Evolutionary conservation across 2,797 vertebrate genomes (phyloP), one percentile per base, ranked within the genome.

Genomic region (Clarias laeviceps): DNA sequence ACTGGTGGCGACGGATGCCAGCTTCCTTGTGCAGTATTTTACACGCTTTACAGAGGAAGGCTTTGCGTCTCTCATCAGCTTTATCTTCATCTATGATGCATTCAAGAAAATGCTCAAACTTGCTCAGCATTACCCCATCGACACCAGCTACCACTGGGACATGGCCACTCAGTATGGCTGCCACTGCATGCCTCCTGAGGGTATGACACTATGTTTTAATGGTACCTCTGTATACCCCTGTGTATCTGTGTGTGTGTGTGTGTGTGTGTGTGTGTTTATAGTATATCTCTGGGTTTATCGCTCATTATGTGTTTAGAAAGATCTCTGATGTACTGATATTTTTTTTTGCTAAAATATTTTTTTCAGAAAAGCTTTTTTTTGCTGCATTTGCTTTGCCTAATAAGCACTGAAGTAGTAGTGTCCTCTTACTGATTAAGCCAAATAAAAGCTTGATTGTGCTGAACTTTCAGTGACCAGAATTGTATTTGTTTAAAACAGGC

Each of bases 21-120:
- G 98, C 92, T 99, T 98, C 93, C 94, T 99, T 90, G 97, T 99
- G 87, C 97, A 99, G 91, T 99, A 99, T 89, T 99, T 99, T 90
- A 99, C 98, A 0, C 97, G 98, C 0, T 99, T 99, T 94, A 99
- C 97, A 0, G 98, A 99, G 87, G 98, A 99, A 85, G 98, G 98
- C 0, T 99, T 99, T 90, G 98, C 98, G 0, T 96, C 98, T 5
- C 95, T 99, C 24, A 99, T 99, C 92, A 99, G 98, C 94, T 99
- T 99, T 95, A 99, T 99, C 93, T 99, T 99, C 91, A 99, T 99
- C 90, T 99, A 99, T 0, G 98, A 99, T 45, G 96, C 98, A 59
- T 99, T 99, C 91, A 99, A 99, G 91, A 99, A 99, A 94, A 99
- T 99, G 98, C 96, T 98, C 83, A 98, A 98, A 87, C 93, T 99